These are phyloP conservation scores for Nasonia longicornis DNA, from an alignment of 1,140 invertebrate species.

Conservation along the genomic window DNA sequence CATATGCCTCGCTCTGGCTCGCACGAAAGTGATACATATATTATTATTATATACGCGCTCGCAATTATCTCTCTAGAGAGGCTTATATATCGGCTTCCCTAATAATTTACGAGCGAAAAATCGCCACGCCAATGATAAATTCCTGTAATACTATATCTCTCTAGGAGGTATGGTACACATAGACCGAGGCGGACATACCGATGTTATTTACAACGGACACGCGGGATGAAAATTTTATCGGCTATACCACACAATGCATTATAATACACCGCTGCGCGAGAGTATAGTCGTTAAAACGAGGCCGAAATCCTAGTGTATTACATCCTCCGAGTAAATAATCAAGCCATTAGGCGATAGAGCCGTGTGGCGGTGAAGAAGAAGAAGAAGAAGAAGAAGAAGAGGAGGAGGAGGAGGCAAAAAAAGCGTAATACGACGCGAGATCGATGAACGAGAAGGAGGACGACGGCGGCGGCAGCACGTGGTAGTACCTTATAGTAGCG, in stretches of 20 bases:
- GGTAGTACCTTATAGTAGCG: slow-evolving; percentile 49
- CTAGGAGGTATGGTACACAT: no score
- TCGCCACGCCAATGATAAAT: neutral
- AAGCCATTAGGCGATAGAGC: neutral
- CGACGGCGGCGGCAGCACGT: slow-evolving; percentile 35
- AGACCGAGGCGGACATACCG: no score
- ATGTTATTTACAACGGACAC: neutral
- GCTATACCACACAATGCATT: no score
- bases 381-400: neutral
- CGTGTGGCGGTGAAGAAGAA: neutral
- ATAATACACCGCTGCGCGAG: neutral
- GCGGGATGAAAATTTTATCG: neutral
- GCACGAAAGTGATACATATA: neutral
- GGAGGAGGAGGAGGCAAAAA: no score
- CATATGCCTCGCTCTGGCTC: neutral
- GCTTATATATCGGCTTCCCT: no score
- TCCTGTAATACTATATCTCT: neutral
- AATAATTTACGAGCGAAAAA: slow-evolving; percentile 1
- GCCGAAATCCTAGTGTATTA: neutral
- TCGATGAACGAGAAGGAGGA: slow-evolving; percentile 41
- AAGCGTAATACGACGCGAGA: slow-evolving; percentile 20
- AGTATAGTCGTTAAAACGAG: neutral
- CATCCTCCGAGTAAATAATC: slow-evolving; percentile 7
- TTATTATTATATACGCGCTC: no score
- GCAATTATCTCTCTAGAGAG: no score